Percentiles rank a stretch among this genome's conserved stretches.
Evolutionary conservation across 2,113 vertebrate genomes (phyloP).

Genomic region (Lepus americanus): DNA sequence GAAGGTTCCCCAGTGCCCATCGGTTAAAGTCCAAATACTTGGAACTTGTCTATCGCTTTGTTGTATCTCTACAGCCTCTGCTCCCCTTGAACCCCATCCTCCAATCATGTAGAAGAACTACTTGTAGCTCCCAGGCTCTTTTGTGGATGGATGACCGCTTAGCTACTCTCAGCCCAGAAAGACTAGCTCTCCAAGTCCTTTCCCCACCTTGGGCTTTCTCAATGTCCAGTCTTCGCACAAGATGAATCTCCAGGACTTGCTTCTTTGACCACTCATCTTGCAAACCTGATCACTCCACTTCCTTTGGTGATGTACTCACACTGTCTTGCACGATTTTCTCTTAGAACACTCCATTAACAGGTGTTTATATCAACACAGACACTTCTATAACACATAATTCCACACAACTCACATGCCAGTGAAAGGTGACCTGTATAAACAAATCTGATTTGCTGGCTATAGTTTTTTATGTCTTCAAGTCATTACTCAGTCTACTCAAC

Average conservation of each 20-base stretch:
- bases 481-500: background rate
- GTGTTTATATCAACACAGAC: background rate
- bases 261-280: background rate
- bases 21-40: background rate
- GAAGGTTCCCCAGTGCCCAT: background rate
- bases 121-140: background rate
- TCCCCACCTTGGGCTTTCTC: background rate
- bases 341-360: background rate
- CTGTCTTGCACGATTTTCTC: background rate
- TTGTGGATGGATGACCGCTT: background rate
- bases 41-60: background rate
- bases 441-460: conserved; percentile 6
- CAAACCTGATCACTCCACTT: background rate
- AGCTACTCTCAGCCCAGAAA: background rate
- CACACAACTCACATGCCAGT: background rate
- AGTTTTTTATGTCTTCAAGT: background rate
- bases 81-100: background rate
- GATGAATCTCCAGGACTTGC: background rate
- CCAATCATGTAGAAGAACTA: background rate
- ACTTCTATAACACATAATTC: conserved; percentile 17
- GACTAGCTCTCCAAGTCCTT: background rate
- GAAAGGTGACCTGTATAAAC: background rate
- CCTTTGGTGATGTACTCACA: background rate
- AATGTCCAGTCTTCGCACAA: background rate
- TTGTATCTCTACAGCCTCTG: background rate